A percentile compares a stretch with the other conserved stretches of the same genome.
phyloP scores from a whole-genome alignment of 1,140 invertebrate species.

The Planococcus citri region DNA sequence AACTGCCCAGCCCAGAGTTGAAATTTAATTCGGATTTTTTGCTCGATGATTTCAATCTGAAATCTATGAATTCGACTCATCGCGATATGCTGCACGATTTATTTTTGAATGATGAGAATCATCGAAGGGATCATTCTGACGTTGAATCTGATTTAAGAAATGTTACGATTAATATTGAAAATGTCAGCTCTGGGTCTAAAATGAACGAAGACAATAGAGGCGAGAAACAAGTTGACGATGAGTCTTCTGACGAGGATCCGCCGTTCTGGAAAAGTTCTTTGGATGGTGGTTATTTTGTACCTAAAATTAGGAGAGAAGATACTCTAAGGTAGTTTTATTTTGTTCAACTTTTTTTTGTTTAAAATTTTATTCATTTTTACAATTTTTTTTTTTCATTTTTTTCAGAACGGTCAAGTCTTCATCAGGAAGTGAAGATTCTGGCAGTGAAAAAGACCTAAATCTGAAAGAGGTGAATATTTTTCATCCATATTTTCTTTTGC shows the following conservation, averaged over 20 bases:
- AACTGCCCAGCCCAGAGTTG: background rate
- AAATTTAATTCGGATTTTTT: background rate
- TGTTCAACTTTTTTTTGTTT: too few species aligned
- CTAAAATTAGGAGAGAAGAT: background rate
- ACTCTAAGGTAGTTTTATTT: background rate
- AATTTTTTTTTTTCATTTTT: constrained; percentile 7
- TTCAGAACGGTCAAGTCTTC: background rate
- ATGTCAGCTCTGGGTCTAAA: background rate
- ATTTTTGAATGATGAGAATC: background rate
- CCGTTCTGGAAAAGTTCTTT: background rate
- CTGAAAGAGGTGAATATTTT: background rate
- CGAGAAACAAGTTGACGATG: background rate
- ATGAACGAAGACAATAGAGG: background rate
- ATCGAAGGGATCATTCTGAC: background rate
- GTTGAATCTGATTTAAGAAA: background rate
- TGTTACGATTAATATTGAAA: background rate
- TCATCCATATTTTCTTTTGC: too few species aligned
- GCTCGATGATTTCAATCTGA: background rate
- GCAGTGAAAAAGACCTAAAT: background rate
- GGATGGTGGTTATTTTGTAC: background rate
- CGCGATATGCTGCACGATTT: background rate
- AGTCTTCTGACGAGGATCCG: constrained; percentile 3
- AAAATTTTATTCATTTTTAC: background rate
- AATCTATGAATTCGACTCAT: background rate
- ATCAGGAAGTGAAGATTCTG: background rate